Base-by-base conservation (phyloP, 2,113 vertebrate species). In the Bufo gargarizans region DNA sequence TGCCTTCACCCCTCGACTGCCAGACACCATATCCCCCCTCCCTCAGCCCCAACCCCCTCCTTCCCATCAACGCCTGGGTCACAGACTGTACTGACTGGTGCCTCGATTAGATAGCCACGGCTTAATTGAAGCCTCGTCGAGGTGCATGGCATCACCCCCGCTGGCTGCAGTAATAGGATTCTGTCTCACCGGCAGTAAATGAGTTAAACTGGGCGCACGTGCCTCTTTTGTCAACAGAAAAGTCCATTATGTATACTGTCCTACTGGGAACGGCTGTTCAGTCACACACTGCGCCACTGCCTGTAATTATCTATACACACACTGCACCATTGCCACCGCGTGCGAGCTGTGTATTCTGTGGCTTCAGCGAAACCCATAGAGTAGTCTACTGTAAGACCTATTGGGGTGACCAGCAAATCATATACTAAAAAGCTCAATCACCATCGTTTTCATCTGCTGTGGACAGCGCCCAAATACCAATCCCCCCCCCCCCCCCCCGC, bases 1-100 rank as follows among this genome's bases (percentile, higher is more conserved):
- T 91, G 90, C 91, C 91, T 90, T 92, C 88, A 86, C 72, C 49
- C 59, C 76, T 79, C 20, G 45, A 22, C 13, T 86, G 74, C 72
- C 59, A 55, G 76, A 86, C 33, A 16, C 19, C 56, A 43, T 47
- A 14, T 16, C 19, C 20, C 19, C 45, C 19, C 13, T 13, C 50
- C 49, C 3, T 45, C 5, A 5, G 33, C 12, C 65, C 50, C 63
- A 20, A 8, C 17, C 11, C 71, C 53, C 12, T 22, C 53, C 17
- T 47, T 7, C 49, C 45, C 45, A 47, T 14, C 13, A 49, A 19
- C 5, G 14, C 84, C 20, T 76, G 84, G 69, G 50, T 47, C 84
- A 85, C 12, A 55, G 53, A 58, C 53, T 74, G 53, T 17, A 58
- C 50, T 53, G 61, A 45, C 67, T n/a, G 83, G 69, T 85, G 67